A percentile compares a stretch with the other conserved stretches of the same genome.
phyloP scores from a whole-genome alignment of 30 jellyfish, hydroid and myxozoan species.

The Aurelia sp. region DNA sequence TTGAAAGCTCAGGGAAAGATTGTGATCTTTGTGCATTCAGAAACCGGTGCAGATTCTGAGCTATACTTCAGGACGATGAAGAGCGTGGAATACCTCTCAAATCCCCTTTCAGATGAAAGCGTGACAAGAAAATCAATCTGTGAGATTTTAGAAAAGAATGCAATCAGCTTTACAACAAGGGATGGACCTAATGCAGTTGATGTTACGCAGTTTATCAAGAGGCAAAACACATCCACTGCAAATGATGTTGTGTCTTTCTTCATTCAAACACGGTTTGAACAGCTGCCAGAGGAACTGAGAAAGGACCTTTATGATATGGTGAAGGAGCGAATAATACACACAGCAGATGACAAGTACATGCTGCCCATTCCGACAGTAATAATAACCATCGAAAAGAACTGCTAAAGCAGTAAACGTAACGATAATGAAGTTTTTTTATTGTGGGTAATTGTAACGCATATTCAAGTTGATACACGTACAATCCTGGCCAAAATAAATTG shows the following conservation, averaged over 20 bases:
- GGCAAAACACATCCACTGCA: no score
- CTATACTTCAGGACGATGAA: slow-evolving; percentile 16
- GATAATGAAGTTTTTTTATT: no score
- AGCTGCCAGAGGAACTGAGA: slow-evolving; percentile 7
- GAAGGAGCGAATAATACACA: background rate
- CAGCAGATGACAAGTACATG: no score
- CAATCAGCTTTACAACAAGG: background rate
- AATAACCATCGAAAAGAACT: no score
- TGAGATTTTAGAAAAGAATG: background rate
- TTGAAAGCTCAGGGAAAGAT: background rate
- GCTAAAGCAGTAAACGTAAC: no score
- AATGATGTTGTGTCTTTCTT: no score
- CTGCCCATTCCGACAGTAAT: no score
- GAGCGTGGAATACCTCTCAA: background rate
- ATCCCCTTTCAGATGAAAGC: background rate
- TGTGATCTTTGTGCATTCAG: background rate
- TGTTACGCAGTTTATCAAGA: background rate
- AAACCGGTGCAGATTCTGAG: background rate
- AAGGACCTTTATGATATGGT: slow-evolving; percentile 21
- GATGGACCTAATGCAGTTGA: background rate
- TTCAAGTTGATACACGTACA: no score
- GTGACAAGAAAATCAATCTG: no score
- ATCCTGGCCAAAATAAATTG: no score
- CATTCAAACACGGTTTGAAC: background rate
- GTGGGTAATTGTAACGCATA: no score